Evolutionary conservation across 2,888 invertebrate species (phyloP), one percentile per base, ranked within the genome.

Genomic region (Drosophila anceps): DNA sequence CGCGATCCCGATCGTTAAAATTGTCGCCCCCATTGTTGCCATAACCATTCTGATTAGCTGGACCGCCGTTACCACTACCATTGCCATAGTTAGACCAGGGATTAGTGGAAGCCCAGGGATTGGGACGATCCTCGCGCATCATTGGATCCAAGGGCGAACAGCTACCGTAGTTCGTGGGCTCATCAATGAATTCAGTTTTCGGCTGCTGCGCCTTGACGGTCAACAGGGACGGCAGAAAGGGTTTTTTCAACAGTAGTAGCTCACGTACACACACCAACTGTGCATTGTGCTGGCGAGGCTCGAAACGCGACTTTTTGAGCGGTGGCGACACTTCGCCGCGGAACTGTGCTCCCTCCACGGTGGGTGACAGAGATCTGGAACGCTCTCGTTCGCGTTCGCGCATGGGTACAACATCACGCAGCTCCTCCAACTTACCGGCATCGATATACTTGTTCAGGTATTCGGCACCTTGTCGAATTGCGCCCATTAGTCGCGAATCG

Each of bases 401-500:
- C 73, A 95, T 94, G 5, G 96, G 96, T 93, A 96, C 95, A 5
- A 96, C 95, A 91, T 97, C 97, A 66, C 95, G 95, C 39, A 97
- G 92, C 88, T 97, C 96, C 90, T 96, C 96, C 75, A 97, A 95
- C 92, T 96, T 96, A 13, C 97, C 97, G 1, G 96, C 95, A 80
- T 96, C 95, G 37, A 97, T 96, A 82, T 95, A 96, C 89, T 95
- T 96, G 90, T 96, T 96, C 24, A 97, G 93, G 46, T 96, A 95
- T 59, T 96, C 95, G 15, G 96, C 95, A 8, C 97, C 97, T 85
- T 96, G 96, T 18, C 95, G 94, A 78, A 97, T 96, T 9, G 96
- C 96, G 78, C 95, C 94, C 85, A 96, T 96, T 59, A 97, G 92
- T 89, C 95, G 95, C 13, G 97, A 96, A 39, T 96, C 96, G 53